Percentiles rank a stretch among this genome's conserved stretches.
These are phyloP conservation scores for Lasiommata megera DNA, from an alignment of 2,888 invertebrate species.

Conservation along the genomic window DNA sequence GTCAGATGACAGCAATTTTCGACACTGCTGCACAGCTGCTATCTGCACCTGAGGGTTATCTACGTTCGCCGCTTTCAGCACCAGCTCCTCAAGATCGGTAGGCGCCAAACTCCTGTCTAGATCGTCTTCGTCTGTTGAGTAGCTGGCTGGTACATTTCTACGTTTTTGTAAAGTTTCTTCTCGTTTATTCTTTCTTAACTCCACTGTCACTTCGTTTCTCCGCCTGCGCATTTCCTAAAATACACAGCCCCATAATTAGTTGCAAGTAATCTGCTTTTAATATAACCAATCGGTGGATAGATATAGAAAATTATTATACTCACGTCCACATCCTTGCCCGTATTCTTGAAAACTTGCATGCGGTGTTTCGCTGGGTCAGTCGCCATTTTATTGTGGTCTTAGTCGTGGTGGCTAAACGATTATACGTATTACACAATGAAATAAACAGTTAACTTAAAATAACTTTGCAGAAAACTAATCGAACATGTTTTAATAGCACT, in stretches of 20 bases:
- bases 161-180: slow-evolving; percentile 98
- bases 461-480: slow-evolving; percentile 58
- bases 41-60: slow-evolving; percentile 91
- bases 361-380: slow-evolving; percentile 90
- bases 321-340: slow-evolving; percentile 99
- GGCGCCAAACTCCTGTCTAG: slow-evolving; percentile 85
- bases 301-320: slow-evolving; percentile 69
- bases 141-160: slow-evolving; percentile 95
- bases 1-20: slow-evolving; percentile 97
- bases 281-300: neutral
- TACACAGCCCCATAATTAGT: slow-evolving; percentile 31
- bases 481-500: slow-evolving; percentile 70
- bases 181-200: slow-evolving; percentile 98
- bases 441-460: slow-evolving; percentile 71
- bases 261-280: slow-evolving; percentile 2
- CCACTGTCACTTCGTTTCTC: slow-evolving; percentile 97
- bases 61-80: slow-evolving; percentile 91
- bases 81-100: slow-evolving; percentile 90
- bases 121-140: slow-evolving; percentile 91
- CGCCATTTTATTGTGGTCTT: slow-evolving; percentile 85
- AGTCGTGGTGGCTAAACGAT: slow-evolving; percentile 48
- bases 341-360: slow-evolving; percentile 98
- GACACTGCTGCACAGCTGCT: slow-evolving; percentile 95
- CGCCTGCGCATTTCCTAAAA: slow-evolving; percentile 97
- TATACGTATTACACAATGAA: slow-evolving; percentile 68